Conservation (phyloP, 2,888 invertebrate genomes). For the Machimus atricapillus region DNA sequence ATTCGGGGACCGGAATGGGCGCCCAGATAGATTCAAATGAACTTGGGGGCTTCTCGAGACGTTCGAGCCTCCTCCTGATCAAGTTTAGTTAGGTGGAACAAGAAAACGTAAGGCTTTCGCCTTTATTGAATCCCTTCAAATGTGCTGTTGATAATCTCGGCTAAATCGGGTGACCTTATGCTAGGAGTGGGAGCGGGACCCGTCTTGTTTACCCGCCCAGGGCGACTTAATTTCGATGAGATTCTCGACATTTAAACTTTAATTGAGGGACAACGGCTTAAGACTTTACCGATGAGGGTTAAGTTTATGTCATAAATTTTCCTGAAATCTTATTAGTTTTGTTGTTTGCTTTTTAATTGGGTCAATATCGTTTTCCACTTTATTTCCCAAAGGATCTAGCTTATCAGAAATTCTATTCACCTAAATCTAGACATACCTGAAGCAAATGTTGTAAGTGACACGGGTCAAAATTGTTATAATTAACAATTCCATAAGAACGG, state of each 20-base stretch:
- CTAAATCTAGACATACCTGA: background rate
- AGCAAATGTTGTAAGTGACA: background rate
- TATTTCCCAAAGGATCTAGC: background rate
- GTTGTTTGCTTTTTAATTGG: background rate
- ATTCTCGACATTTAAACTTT: background rate
- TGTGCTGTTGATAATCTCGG: background rate
- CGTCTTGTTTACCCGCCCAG: background rate
- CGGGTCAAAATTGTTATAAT: background rate
- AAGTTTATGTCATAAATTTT: background rate
- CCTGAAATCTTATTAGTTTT: background rate
- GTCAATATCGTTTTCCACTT: background rate
- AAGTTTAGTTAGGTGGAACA: background rate
- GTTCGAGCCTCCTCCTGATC: slow-evolving; percentile 64
- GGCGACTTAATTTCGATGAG: background rate
- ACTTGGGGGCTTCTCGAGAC: background rate
- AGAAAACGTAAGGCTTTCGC: background rate
- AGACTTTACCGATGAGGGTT: background rate
- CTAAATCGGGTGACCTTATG: background rate
- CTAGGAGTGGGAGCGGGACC: background rate
- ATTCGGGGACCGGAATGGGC: background rate
- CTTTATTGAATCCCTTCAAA: background rate
- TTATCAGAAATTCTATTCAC: background rate
- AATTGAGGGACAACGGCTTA: background rate
- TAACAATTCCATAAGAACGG: background rate
- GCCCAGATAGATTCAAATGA: slow-evolving; percentile 20